phyloP scores from a whole-genome alignment of 1,140 invertebrate genomes.

The Augochlora pura region DNA sequence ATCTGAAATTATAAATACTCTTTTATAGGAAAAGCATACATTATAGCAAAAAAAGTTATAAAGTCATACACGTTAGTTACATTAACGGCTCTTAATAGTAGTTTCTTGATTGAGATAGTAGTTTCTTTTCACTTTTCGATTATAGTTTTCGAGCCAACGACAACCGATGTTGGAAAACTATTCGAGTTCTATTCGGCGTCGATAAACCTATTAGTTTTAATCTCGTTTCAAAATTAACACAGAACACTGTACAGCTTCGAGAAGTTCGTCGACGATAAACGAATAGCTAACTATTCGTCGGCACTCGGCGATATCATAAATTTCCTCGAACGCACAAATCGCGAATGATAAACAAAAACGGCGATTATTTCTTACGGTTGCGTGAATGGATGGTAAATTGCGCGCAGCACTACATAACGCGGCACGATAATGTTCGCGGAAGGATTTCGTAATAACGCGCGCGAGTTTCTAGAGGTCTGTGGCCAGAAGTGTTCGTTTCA shows the following conservation, averaged over 20 bases:
- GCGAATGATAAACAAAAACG: conserved; percentile 46
- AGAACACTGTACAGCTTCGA: conserved; percentile 13
- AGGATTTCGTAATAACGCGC: conserved; percentile 26
- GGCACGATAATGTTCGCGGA: conserved; percentile 1
- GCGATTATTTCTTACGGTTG: conserved; percentile 39
- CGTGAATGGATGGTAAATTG: conserved; percentile 33
- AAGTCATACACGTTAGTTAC: no score
- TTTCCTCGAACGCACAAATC: conserved; percentile 59
- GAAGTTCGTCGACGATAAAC: conserved; percentile 25
- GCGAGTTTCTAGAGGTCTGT: conserved; percentile 18
- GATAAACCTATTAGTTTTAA: no score
- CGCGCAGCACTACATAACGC: conserved; percentile 11
- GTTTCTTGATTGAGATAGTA: no score
- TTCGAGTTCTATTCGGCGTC: no score
- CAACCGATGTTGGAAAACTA: no score
- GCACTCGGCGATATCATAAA: conserved; percentile 66
- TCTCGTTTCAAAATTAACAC: not conserved
- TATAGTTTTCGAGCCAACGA: no score
- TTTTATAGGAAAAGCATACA: no score
- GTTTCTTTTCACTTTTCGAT: no score
- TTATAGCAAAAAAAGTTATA: no score
- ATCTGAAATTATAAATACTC: no score
- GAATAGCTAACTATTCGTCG: conserved; percentile 65
- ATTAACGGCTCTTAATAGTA: no score
- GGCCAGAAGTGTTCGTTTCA: conserved; percentile 13